These are phyloP conservation scores for Dinocampus coccinellae DNA, from an alignment of 2,888 invertebrate genomes.

Conservation along the genomic window DNA sequence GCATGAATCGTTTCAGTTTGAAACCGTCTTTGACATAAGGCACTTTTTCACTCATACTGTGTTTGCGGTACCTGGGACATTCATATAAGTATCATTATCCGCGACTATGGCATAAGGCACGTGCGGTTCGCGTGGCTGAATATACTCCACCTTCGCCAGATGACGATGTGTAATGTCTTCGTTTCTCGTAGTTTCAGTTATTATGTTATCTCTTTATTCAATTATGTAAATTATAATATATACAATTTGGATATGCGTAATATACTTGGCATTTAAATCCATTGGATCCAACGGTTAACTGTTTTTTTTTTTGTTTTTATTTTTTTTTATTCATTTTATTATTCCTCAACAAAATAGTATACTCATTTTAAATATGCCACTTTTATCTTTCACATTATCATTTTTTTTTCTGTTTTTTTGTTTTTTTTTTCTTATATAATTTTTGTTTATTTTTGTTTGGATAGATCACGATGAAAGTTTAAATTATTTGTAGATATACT, in stretches of 20 bases:
- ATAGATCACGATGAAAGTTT: neutral
- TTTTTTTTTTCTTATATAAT: no score
- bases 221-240: neutral
- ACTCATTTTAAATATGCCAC: neutral
- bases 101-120: conserved; percentile 48
- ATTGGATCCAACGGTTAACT: no score
- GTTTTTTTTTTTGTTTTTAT: no score
- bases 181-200: neutral
- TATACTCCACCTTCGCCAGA: conserved; percentile 29
- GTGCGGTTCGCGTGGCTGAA: conserved; percentile 55
- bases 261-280: no score
- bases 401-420: no score
- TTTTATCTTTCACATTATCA: neutral
- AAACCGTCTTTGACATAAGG: conserved; percentile 59
- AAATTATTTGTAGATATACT: neutral
- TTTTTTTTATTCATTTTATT: no score
- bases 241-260: no score
- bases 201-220: neutral
- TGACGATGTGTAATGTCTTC: neutral
- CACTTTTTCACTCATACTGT: conserved; percentile 26
- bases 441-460: no score
- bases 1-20: neutral
- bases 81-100: conserved; percentile 42
- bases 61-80: conserved; percentile 39
- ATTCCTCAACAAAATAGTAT: no score